Evolutionary conservation across 2,113 vertebrate species (phyloP), one percentile per base, ranked within the genome.

Genomic region (Microtus ochrogaster): DNA sequence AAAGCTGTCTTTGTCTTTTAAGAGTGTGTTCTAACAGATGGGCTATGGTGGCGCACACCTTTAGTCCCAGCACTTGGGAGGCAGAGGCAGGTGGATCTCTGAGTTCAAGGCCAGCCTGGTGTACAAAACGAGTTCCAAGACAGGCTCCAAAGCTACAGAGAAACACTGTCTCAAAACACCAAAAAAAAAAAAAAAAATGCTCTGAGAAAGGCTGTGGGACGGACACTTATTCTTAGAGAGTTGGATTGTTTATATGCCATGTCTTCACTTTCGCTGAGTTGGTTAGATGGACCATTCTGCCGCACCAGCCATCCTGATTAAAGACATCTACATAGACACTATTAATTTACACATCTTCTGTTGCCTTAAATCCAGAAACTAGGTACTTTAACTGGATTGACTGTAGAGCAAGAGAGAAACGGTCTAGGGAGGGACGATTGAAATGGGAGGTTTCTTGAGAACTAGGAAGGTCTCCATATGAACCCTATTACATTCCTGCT

Each of bases 221-320:
- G 85, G 65, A 66, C 41, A 28, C 68, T 93, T 74, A 87, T 93
- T 82, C 91, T 92, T 44, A 73, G 78, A 88, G 76, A 84, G 30
- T 49, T 36, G 17, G 96, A 77, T 93, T 92, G 66, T 95, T 96
- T 94, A 88, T 87, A 88, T 89, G 84, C 92, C 89, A 26, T 30
- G 90, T 89, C 93, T 97, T 95, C 94, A 73, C 96, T 96, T 96
- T 84, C 68, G 83, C 94, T 66, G 93, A 26, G 41, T 52, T 82
- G 55, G 55, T 81, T 73, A 74, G 89, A 84, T 24, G 39, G 74
- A 74, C 47, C 36, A 77, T 55, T 84, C 41, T 94, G 30, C 90
- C 63, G 2, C 24, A 61, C 41, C 68, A 41, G 70, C 49, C 44
- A 77, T 63, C 78, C 79, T n/a, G 9, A 79, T 91, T 83, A 92